phyloP scores from a whole-genome alignment of 1,140 invertebrate species.

The Hermatobates lingyangjiaoensis region DNA sequence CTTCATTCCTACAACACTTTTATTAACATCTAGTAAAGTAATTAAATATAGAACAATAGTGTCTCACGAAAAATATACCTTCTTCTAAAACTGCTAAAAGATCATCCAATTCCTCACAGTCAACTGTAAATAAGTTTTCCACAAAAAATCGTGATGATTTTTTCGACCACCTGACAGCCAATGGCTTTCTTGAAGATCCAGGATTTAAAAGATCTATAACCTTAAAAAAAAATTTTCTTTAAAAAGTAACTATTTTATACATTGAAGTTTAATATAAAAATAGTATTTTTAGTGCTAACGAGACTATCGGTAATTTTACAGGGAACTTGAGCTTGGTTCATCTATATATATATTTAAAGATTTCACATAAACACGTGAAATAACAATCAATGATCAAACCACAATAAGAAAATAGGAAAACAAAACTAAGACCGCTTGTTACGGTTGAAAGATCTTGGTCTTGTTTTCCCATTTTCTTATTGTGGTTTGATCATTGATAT shows the following conservation, averaged over 20 bases:
- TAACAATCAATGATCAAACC: too few species aligned
- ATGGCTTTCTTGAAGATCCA: conserved; percentile 53
- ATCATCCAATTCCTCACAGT: conserved; percentile 86
- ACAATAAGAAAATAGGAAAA: too few species aligned
- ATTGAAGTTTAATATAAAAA: too few species aligned
- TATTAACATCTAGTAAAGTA: neutral
- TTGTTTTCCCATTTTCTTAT: too few species aligned
- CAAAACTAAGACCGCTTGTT: too few species aligned
- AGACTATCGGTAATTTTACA: too few species aligned
- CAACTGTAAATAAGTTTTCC: conserved; percentile 84
- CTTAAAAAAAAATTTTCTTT: conserved; percentile 30
- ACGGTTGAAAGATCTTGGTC: too few species aligned
- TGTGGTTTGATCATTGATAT: too few species aligned
- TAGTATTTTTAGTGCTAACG: too few species aligned
- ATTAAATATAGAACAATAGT: neutral
- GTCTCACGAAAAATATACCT: conserved; percentile 35
- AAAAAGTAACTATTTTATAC: conserved; percentile 15
- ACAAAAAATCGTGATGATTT: conserved; percentile 83
- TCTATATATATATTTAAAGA: too few species aligned
- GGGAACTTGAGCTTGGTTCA: too few species aligned
- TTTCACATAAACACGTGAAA: too few species aligned
- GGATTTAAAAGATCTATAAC: conserved; percentile 88
- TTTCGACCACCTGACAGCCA: conserved; percentile 81
- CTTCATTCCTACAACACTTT: conserved; percentile 41
- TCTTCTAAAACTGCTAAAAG: conserved; percentile 84